Evolutionary conservation across 2,888 invertebrate species (phyloP), one percentile per base, ranked within the genome.

Genomic region (Rhogogaster chlorosoma): DNA sequence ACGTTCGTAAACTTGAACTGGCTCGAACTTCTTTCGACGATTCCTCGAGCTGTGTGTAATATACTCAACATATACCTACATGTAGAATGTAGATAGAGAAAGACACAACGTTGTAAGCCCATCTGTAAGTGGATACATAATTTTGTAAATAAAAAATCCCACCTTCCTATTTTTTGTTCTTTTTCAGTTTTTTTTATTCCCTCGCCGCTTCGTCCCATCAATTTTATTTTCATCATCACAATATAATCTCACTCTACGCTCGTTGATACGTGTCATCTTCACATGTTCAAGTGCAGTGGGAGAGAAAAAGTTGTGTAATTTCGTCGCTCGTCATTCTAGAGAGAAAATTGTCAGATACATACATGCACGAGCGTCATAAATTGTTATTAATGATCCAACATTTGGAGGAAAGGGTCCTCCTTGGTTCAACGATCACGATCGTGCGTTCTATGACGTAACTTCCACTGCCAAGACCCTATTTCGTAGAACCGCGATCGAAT

Each of bases 201-300:
- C 12, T 1, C n/a, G 15, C 26, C 18, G 9, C n/a, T 45, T 75
- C 75, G 3, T 26, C 15, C 26, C 45, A 22, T 70, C 32, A 32
- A 73, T 73, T 73, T 73, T 49, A 77, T 77, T 53, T 53, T 77
- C 77, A 77, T 53, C 77, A 15, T 77, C 77, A 49, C 49, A n/a
- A n/a, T 26, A 26, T 73, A 77, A 45, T 77, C 77, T 49, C 49
- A 67, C 29, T 67, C 15, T 26, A 15, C 4, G 15, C 12, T 10
- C 29, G 18, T 12, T 70, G 15, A 32, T 36, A 7, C 10, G 9
- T n/a, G 22, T 12, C 42, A 22, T 73, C 73, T 22, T 77, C 9
- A 53, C 15, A 49, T 45, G 15, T 32, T 53, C 32, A 18, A n/a
- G 45, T 12, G n/a, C 53, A 29, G 71, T 73, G 22, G 71, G 12